Evolutionary conservation across 2,888 invertebrate species (phyloP).

Genomic region (Octonoba sinensis): DNA sequence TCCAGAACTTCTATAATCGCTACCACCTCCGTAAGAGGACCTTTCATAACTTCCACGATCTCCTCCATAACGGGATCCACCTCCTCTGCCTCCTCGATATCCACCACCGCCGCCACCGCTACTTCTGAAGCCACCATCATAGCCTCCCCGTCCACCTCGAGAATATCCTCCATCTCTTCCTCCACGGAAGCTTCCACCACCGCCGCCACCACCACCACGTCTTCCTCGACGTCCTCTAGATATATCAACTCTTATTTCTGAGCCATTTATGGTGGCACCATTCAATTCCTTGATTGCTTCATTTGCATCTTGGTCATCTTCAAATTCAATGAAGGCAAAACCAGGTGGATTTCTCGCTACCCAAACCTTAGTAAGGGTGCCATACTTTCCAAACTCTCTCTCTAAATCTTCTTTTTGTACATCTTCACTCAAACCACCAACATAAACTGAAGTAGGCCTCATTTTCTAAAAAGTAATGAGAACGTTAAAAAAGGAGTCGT

Average conservation of each 20-base stretch:
- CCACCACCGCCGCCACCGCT: slow-evolving; percentile 72
- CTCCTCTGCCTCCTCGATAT: slow-evolving; percentile 71
- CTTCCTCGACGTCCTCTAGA: slow-evolving; percentile 70
- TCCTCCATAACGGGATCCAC: slow-evolving; percentile 69
- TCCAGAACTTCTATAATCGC: slow-evolving; percentile 41
- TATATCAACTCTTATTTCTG: slow-evolving; percentile 56
- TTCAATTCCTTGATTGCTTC: slow-evolving; percentile 90
- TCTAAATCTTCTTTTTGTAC: slow-evolving; percentile 93
- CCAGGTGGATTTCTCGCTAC: slow-evolving; percentile 78
- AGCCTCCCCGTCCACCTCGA: slow-evolving; percentile 72
- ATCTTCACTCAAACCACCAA: slow-evolving; percentile 86
- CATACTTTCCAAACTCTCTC: slow-evolving; percentile 88
- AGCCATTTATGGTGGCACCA: slow-evolving; percentile 75
- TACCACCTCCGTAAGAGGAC: slow-evolving; percentile 38
- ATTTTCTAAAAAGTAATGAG: slow-evolving; percentile 32
- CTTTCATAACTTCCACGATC: slow-evolving; percentile 42
- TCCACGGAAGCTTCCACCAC: slow-evolving; percentile 29
- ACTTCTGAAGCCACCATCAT: slow-evolving; percentile 71
- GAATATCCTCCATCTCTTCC: slow-evolving; percentile 43
- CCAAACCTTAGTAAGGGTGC: slow-evolving; percentile 57
- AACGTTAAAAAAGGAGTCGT: background rate
- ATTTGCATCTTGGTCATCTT: slow-evolving; percentile 88
- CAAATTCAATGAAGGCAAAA: slow-evolving; percentile 94
- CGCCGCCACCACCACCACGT: slow-evolving; percentile 75
- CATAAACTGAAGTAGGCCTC: slow-evolving; percentile 65